Percentiles rank a stretch among this genome's conserved stretches.
phyloP scores from a whole-genome alignment of 1,140 invertebrate genomes.

The Lucilia sericata region DNA sequence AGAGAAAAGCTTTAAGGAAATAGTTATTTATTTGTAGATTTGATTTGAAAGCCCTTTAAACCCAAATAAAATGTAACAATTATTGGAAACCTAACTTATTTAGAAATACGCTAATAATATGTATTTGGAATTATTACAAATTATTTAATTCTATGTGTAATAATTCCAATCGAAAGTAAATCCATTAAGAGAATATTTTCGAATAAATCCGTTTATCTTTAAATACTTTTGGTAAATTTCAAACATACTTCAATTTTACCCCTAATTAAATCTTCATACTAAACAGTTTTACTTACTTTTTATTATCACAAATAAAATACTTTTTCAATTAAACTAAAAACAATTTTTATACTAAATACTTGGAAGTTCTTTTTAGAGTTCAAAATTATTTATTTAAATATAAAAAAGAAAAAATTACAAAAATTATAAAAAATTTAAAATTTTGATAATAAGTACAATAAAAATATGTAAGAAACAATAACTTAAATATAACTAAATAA shows the following conservation, averaged over 20 bases:
- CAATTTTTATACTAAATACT: background rate
- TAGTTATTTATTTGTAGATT: too few species aligned
- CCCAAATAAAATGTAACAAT: too few species aligned
- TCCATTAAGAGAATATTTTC: background rate
- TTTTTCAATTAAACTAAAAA: background rate
- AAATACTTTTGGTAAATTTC: background rate
- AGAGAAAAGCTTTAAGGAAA: too few species aligned
- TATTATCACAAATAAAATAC: background rate
- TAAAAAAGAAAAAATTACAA: conserved; percentile 25
- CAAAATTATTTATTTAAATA: background rate
- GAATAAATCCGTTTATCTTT: background rate
- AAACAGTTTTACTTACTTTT: background rate
- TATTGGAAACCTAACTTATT: too few species aligned
- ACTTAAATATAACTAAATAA: background rate
- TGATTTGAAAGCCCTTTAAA: too few species aligned
- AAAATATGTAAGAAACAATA: conserved; percentile 23
- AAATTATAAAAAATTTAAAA: conserved; percentile 31
- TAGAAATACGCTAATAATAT: too few species aligned
- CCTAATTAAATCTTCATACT: background rate
- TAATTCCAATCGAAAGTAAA: too few species aligned
- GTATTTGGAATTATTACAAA: too few species aligned
- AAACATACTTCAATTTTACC: background rate
- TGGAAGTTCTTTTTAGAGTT: conserved; percentile 25
- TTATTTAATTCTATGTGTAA: too few species aligned
- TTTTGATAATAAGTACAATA: background rate